Percentiles rank a stretch among this genome's conserved stretches.
Conservation (phyloP, 2,888 invertebrate genomes). For the Augiades crinisus region DNA sequence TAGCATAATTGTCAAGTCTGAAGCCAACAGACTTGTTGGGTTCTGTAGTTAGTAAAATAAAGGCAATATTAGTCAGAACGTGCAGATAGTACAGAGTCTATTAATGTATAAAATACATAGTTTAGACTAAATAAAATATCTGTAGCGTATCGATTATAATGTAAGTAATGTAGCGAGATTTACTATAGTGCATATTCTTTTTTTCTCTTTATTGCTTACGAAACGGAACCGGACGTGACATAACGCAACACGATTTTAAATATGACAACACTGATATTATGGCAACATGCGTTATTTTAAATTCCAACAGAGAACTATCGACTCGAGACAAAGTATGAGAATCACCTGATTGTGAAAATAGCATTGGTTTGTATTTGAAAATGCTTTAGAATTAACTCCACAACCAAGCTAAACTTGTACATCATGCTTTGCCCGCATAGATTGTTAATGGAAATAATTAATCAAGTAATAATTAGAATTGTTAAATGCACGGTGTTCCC, state of each 20-base stretch:
- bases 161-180: slow-evolving; percentile 41
- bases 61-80: no score
- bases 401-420: slow-evolving; percentile 49
- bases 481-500: slow-evolving; percentile 13
- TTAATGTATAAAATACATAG: slow-evolving; percentile 9
- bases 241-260: slow-evolving; percentile 38
- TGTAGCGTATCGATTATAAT: slow-evolving; percentile 6
- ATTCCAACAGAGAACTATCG: slow-evolving; percentile 96
- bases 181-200: slow-evolving; percentile 69
- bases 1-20: no score
- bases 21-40: no score
- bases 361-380: slow-evolving; percentile 90
- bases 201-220: slow-evolving; percentile 78
- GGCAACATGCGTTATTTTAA: slow-evolving; percentile 29
- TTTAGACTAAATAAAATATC: slow-evolving; percentile 8
- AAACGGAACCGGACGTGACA: slow-evolving; percentile 67
- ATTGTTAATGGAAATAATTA: slow-evolving; percentile 1
- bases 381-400: slow-evolving; percentile 49
- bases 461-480: slow-evolving; percentile 4
- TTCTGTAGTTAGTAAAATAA: no score
- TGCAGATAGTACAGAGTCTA: no score
- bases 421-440: slow-evolving; percentile 57
- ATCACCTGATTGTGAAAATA: slow-evolving; percentile 98
- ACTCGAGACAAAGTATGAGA: slow-evolving; percentile 98
- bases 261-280: slow-evolving; percentile 47